These are phyloP conservation scores for Carduelis carduelis DNA, from an alignment of 2,797 vertebrate genomes.

Conservation along the genomic window DNA sequence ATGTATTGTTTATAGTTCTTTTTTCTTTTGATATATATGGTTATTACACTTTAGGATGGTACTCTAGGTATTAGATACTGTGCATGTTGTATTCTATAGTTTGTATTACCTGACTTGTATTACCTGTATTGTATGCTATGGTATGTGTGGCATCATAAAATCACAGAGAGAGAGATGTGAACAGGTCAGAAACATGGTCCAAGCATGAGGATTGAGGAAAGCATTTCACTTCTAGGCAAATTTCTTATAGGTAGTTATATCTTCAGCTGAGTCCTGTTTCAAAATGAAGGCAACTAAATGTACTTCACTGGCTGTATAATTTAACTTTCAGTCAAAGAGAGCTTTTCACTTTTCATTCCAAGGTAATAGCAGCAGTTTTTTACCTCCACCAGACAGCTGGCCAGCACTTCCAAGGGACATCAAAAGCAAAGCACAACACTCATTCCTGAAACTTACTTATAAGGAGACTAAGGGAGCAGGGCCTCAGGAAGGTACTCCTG, in stretches of 20 bases:
- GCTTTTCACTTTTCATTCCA: neutral
- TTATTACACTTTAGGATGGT: neutral
- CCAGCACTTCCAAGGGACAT: neutral
- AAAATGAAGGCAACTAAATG: neutral
- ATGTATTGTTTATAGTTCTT: neutral
- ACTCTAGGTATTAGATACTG: neutral
- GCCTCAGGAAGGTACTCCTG: neutral
- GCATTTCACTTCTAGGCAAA: rapidly evolving
- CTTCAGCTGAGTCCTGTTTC: neutral
- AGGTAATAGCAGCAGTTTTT: neutral
- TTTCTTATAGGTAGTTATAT: neutral
- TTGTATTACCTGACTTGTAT: neutral
- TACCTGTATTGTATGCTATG: neutral
- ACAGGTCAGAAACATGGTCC: neutral
- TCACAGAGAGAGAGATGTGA: neutral
- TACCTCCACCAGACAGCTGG: neutral
- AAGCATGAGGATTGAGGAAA: neutral
- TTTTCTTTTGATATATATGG: neutral
- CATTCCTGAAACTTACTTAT: neutral
- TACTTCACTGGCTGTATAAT: neutral
- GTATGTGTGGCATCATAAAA: too few relatives aligned
- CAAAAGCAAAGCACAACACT: neutral
- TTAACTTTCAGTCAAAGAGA: neutral
- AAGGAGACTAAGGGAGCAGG: neutral
- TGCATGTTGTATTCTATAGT: neutral